Base-by-base conservation (phyloP, 1,140 invertebrate genomes). In the silkworm (Bombyx mori) region DNA sequence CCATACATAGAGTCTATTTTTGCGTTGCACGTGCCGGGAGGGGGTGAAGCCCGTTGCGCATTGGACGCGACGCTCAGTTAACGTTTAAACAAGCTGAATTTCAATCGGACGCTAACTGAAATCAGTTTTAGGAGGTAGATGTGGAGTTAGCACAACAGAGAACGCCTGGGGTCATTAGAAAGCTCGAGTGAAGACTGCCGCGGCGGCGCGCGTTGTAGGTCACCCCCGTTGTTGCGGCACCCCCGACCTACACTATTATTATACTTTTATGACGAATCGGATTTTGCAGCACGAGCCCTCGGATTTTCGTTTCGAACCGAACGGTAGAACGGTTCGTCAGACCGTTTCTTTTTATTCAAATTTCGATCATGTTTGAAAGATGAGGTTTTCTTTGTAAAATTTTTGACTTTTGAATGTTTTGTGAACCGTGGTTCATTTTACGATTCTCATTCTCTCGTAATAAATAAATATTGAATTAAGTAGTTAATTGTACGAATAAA, bases 181-280 rank as follows among this genome's bases (percentile, higher is more conserved):
- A 79, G 80, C 79, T 78, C 80, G 65, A 73, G 74, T 68, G 76
- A 81, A 82, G 82, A 86, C 83, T 86, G 83, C 79, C 83, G 83
- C 77, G 81, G 77, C 83, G 83, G 81, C 81, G 83, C 83, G 79
- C 79, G 81, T 79, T 78, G 69, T 82, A 80, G 79, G 78, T 82
- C 79, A 80, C 75, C 73, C 71, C 68, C 70, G 81, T 79, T 81
- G 78, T 79, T 84, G 83, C 78, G 77, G 79, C 79, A 77, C 70
- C 79, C 75, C 75, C 81, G 74, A 80, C 79, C 80, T 77, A 82
- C 83, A 82, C 83, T 84, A 84, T 86, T 86, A 86, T 86, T 86
- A 86, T 83, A 82, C 77, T 86, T 86, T 86, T 86, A 86, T 86
- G 83, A 86, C 75, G 79, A 79, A 84, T 84, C 76, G 70, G 77